phyloP scores from a whole-genome alignment of 2,797 vertebrate genomes.

The Epinephelus awoara region DNA sequence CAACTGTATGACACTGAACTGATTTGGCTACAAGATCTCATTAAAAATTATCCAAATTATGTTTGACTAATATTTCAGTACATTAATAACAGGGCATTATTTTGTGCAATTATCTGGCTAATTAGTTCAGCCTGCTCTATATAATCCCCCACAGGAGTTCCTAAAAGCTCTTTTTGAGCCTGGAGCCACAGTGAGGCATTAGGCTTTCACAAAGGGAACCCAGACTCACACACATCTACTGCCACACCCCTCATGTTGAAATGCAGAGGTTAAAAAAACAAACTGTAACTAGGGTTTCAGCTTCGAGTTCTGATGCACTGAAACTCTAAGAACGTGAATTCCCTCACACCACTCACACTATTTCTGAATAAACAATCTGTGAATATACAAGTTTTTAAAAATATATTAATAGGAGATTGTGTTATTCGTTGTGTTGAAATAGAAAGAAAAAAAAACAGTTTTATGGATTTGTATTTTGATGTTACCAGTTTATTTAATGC shows the following conservation, averaged over 20 bases:
- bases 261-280: background rate
- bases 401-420: too few species aligned
- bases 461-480: background rate
- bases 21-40: conserved; percentile 5
- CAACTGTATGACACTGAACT: background rate
- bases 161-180: background rate
- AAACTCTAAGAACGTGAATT: background rate
- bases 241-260: background rate
- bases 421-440: background rate
- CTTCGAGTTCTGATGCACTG: background rate
- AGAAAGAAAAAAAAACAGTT: background rate
- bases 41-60: background rate
- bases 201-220: background rate
- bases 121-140: conserved; percentile 30
- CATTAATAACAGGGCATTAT: conserved; percentile 14
- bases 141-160: conserved; percentile 15
- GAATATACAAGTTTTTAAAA: too few species aligned
- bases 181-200: background rate
- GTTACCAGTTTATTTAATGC: background rate
- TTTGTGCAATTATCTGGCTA: background rate
- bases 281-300: background rate
- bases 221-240: background rate
- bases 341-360: background rate
- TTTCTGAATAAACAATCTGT: too few species aligned
- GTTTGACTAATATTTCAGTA: conserved; percentile 4